Evolutionary conservation across 2,113 vertebrate species (phyloP).

Genomic region (Notarius lentiginosus): DNA sequence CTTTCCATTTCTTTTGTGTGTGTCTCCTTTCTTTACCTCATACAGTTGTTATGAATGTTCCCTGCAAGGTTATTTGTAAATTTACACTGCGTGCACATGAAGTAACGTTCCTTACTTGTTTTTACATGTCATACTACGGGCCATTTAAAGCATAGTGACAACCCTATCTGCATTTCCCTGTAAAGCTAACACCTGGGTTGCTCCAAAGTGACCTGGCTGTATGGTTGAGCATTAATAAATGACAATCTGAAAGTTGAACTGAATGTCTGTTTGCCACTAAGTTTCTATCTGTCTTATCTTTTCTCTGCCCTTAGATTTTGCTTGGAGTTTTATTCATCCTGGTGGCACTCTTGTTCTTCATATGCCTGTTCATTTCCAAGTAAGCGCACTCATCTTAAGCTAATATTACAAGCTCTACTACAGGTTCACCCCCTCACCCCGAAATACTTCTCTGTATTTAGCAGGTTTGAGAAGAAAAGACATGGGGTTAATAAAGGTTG

Average conservation of each 20-base stretch:
- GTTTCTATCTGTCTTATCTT: not conserved
- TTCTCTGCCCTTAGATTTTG: constrained; percentile 76
- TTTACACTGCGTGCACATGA: not conserved
- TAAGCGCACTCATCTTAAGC: constrained; percentile 72
- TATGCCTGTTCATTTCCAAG: constrained; percentile 96
- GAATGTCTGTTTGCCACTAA: not conserved
- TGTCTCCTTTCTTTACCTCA: not conserved
- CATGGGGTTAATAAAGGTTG: not conserved
- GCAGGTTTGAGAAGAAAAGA: not conserved
- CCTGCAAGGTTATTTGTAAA: not conserved
- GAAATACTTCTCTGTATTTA: not conserved
- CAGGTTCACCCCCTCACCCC: too few relatives aligned
- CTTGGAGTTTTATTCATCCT: constrained; percentile 91
- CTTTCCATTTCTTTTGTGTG: not conserved
- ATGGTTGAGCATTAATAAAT: not conserved
- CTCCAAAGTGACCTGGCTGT: not conserved
- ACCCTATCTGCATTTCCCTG: not conserved
- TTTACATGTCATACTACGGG: not conserved
- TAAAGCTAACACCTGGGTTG: not conserved
- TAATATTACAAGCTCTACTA: constrained; percentile 5
- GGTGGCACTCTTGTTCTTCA: constrained; percentile 88
- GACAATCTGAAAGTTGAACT: not conserved
- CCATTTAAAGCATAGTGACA: not conserved
- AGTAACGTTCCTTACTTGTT: not conserved
- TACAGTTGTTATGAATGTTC: not conserved